Evolutionary conservation across 2,113 vertebrate species (phyloP).

Genomic region (human (Homo sapiens)): GRCh38 chr9:79896001-79896500

Average conservation of each 20-base stretch:
- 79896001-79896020: not conserved
- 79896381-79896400: not conserved
- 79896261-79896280: slow-evolving; percentile 31
- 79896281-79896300: not conserved
- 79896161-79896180: not conserved
- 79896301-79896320: slow-evolving; percentile 40
- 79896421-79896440: not conserved
- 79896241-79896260: not conserved
- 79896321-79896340: not conserved
- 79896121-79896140: not conserved
- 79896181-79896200: not conserved
- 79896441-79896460: not conserved
- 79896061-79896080: not conserved
- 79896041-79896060: not conserved
- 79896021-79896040: not conserved
- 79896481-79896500: not conserved
- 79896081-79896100: not conserved
- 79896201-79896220: not conserved
- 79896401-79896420: not conserved
- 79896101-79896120: no score
- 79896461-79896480: not conserved
- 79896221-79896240: not conserved
- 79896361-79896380: not conserved
- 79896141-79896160: not conserved
- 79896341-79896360: not conserved